Base-by-base conservation (phyloP, 35 echinoderm and acorn worm genomes). In the Ophioderma brevispina region DNA sequence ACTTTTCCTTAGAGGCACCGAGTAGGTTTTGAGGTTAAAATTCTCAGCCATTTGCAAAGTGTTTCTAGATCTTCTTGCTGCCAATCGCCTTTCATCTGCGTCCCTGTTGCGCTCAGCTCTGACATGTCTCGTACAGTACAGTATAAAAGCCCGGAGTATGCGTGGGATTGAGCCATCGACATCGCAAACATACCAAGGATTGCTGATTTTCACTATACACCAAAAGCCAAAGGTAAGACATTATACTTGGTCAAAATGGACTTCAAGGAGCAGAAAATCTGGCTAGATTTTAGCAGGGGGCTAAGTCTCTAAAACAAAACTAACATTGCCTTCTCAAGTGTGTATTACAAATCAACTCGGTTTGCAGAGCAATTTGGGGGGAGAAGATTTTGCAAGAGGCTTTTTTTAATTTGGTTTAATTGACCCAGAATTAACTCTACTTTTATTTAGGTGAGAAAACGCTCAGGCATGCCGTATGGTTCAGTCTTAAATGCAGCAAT, bases 221-320 rank as follows among this genome's bases (percentile, higher is more conserved):
- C 87, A 84, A 55, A 99, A 99, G 76, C 97, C 97, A 40, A 99
- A 99, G 88, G 97, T 99, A 37, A 25, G 94, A 46, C 41, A 46
- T 46, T 8, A 46, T 8, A 46, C 41, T 46, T n/a, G n/a, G n/a
- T n/a, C n/a, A n/a, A n/a, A n/a, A n/a, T n/a, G n/a, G n/a, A n/a
- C n/a, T n/a, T n/a, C n/a, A n/a, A n/a, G n/a, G n/a, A n/a, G n/a
- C n/a, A n/a, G n/a, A n/a, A n/a, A n/a, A n/a, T n/a, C n/a, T n/a
- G n/a, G n/a, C n/a, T n/a, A n/a, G n/a, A n/a, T n/a, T n/a, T n/a
- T n/a, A n/a, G n/a, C n/a, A n/a, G n/a, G n/a, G n/a, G n/a, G n/a
- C n/a, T n/a, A n/a, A n/a, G n/a, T n/a, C n/a, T n/a, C n/a, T n/a
- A n/a, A n/a, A n/a, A n/a, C n/a, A n/a, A n/a, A n/a, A n/a, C n/a